phyloP scores from a whole-genome alignment of 2,888 invertebrate genomes.

The Calliopum simillimum region DNA sequence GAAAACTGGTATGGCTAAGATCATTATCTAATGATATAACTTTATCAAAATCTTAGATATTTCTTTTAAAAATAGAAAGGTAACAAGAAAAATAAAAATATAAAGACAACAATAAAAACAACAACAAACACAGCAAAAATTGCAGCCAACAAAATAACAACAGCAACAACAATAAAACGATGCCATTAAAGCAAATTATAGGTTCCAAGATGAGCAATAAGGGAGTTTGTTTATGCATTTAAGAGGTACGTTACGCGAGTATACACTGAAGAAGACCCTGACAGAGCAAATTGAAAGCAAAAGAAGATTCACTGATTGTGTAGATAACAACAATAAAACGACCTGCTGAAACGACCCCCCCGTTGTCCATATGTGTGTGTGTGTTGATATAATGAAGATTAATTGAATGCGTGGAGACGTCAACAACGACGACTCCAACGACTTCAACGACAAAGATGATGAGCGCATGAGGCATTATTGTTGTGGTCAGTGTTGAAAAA shows the following conservation, averaged over 20 bases:
- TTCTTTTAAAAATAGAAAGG: conserved; percentile 45
- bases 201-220: no score
- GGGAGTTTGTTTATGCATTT: no score
- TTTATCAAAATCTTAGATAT: no score
- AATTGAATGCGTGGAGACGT: no score
- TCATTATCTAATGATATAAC: no score
- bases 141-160: conserved; percentile 46
- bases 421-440: no score
- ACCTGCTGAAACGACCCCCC: conserved; percentile 29
- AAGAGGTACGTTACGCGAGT: not conserved
- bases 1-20: no score
- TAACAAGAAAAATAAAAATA: conserved; percentile 41
- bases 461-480: no score
- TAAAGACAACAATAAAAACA: conserved; percentile 9
- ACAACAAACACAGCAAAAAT: conserved; percentile 37
- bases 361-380: conserved; percentile 13
- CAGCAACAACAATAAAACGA: conserved; percentile 41
- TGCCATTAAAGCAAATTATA: conserved; percentile 13
- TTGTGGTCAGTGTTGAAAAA: no score
- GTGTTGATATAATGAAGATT: no score
- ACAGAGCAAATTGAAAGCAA: no score
- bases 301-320: not conserved
- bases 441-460: no score
- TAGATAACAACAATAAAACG: conserved; percentile 41
- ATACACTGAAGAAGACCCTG: not conserved